Evolutionary conservation across 2,113 vertebrate genomes (phyloP).

Genomic region (Tragelaphus buxtoni): DNA sequence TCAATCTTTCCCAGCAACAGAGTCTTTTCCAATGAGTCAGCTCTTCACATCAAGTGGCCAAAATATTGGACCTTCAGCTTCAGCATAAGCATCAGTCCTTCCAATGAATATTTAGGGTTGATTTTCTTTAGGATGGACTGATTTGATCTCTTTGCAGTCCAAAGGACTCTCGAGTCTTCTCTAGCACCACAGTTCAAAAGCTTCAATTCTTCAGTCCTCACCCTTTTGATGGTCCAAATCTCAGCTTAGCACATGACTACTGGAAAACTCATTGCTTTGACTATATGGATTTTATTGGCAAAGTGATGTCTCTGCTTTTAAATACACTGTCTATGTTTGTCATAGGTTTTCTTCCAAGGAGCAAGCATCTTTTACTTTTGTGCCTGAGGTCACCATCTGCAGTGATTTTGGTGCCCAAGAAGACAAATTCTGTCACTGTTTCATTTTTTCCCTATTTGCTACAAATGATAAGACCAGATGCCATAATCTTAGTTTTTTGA

Average conservation of each 20-base stretch:
- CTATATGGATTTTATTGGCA: not conserved
- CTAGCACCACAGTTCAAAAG: not conserved
- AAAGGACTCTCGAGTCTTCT: not conserved
- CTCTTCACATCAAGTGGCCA: not conserved
- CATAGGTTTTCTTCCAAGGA: not conserved
- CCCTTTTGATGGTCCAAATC: not conserved
- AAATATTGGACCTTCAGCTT: not conserved
- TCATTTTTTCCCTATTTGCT: not conserved
- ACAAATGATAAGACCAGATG: not conserved
- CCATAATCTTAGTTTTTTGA: not conserved
- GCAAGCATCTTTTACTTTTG: not conserved
- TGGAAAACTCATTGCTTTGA: not conserved
- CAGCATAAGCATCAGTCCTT: not conserved
- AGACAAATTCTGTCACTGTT: not conserved
- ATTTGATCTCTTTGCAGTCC: not conserved
- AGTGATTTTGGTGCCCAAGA: not conserved
- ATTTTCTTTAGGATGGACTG: not conserved
- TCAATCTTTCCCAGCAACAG: not conserved
- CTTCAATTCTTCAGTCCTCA: not conserved
- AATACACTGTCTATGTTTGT: not conserved
- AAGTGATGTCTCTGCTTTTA: not conserved
- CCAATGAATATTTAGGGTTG: not conserved
- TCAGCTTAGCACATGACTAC: not conserved
- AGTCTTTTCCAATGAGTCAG: not conserved
- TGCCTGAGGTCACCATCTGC: not conserved